Evolutionary conservation across 2,888 invertebrate species (phyloP).

Genomic region (Norana najaformis): DNA sequence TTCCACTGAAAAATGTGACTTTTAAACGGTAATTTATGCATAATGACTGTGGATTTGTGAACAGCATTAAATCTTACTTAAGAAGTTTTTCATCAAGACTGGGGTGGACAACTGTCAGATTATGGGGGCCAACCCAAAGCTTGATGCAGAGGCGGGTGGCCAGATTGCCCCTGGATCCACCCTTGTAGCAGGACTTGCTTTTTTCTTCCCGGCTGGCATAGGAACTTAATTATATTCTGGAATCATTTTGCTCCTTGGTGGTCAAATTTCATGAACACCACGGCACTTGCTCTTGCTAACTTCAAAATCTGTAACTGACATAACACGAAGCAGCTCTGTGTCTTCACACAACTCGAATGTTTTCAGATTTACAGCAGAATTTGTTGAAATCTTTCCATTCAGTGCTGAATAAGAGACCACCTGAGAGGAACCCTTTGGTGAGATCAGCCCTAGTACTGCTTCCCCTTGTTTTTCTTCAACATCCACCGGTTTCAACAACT

Average conservation of each 20-base stretch:
- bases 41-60: neutral
- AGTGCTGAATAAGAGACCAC: neutral
- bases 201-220: neutral
- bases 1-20: too few relatives aligned
- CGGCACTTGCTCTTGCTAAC: neutral
- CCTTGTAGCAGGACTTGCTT: neutral
- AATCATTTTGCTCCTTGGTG: neutral
- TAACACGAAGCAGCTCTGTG: neutral
- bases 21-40: too few relatives aligned
- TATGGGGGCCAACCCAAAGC: neutral
- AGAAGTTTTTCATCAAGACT: neutral
- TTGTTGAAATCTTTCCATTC: neutral
- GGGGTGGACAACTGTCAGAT: neutral
- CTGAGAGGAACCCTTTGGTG: neutral
- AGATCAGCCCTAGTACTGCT: neutral
- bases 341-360: neutral
- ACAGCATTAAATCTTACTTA: neutral
- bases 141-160: neutral
- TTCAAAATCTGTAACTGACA: neutral
- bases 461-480: neutral
- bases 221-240: neutral
- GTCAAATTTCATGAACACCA: neutral
- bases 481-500: neutral
- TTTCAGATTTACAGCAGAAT: neutral
- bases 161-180: neutral